phyloP scores from a whole-genome alignment of 2,797 vertebrate species.

The Harpagifer antarcticus region DNA sequence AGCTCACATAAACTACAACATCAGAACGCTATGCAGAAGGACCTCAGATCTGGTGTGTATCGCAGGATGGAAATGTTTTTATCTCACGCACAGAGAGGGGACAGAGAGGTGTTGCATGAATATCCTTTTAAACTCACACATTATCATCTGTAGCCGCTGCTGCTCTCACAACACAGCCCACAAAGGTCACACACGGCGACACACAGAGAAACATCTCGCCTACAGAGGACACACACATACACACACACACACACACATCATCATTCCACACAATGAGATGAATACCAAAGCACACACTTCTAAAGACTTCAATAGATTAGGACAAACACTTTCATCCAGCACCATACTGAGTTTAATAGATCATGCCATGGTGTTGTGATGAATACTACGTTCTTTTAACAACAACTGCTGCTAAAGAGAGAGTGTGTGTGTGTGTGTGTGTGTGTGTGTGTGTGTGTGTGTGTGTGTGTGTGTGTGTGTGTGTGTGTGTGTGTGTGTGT shows the following conservation, averaged over 20 bases:
- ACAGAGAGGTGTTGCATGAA: constrained; percentile 11
- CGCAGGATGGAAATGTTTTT: constrained; percentile 19
- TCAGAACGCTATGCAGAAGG: background rate
- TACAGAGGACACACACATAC: constrained; percentile 16
- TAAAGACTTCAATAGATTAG: constrained; percentile 2
- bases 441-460: too few species aligned
- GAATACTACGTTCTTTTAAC: background rate
- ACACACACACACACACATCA: too few species aligned
- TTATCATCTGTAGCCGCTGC: constrained; percentile 24
- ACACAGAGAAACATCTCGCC: constrained; percentile 56
- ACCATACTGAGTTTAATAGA: background rate
- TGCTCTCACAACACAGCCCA: constrained; percentile 52
- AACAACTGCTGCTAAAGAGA: background rate
- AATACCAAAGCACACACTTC: constrained; percentile 22
- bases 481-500: background rate
- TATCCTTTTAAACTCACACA: constrained; percentile 9
- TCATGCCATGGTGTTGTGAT: background rate
- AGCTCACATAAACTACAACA: constrained; percentile 2
- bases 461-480: background rate
- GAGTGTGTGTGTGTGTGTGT: background rate
- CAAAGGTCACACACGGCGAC: constrained; percentile 45
- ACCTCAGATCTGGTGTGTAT: background rate
- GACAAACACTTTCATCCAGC: background rate
- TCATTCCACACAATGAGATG: too few species aligned
- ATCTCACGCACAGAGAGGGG: constrained; percentile 15